Evolutionary conservation across 2,113 vertebrate genomes (phyloP).

Genomic region (Pachyramphus minor): DNA sequence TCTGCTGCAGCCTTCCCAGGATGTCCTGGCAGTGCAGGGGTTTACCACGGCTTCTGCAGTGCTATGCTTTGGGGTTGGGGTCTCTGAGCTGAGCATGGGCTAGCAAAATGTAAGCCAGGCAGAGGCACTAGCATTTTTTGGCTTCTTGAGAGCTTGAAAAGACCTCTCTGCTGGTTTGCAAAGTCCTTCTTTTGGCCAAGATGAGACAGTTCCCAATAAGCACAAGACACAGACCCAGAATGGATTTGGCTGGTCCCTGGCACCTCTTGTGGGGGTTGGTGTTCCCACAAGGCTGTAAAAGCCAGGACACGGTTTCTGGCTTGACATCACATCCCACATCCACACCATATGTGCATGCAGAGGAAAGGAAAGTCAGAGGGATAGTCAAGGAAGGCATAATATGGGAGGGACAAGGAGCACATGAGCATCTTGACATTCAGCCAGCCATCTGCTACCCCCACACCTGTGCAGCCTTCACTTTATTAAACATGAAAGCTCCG

Average conservation of each 20-base stretch:
- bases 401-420: not conserved
- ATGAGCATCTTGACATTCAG: not conserved
- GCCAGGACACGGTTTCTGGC: not conserved
- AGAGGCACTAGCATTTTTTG: not conserved
- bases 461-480: not conserved
- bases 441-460: not conserved
- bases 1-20: not conserved
- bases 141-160: not conserved
- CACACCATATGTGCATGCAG: not conserved
- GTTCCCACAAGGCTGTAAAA: not conserved
- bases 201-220: not conserved
- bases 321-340: not conserved
- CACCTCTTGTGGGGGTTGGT: fast-evolving
- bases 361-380: not conserved
- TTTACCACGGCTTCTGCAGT: not conserved
- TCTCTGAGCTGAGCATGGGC: not conserved
- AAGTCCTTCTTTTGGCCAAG: not conserved
- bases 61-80: fast-evolving
- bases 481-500: not conserved
- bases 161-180: not conserved
- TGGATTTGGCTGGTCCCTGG: fast-evolving
- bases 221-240: not conserved
- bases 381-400: not conserved
- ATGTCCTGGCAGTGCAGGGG: not conserved
- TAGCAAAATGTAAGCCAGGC: not conserved